Evolutionary conservation across 1,140 invertebrate species (phyloP).

Genomic region (Drosophila bifasciata): DNA sequence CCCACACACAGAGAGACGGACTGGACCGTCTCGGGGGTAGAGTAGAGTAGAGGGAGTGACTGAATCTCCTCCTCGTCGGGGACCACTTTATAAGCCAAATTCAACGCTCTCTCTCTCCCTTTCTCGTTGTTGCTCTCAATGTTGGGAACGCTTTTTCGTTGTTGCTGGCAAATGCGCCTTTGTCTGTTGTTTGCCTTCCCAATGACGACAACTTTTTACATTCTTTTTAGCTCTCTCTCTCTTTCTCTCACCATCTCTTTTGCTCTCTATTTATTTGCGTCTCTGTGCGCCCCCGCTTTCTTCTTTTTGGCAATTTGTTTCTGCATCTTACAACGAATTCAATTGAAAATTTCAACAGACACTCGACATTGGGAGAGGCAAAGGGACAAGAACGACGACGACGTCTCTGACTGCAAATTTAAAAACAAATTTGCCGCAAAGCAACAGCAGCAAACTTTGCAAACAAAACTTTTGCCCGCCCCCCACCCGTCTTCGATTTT

Average conservation of each 20-base stretch:
- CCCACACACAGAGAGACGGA: conserved; percentile 18
- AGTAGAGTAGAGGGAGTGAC: conserved; percentile 3
- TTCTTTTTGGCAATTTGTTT: conserved; percentile 73
- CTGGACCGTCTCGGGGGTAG: conserved; percentile 6
- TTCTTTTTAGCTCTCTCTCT: conserved; percentile 6
- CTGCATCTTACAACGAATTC: conserved; percentile 74
- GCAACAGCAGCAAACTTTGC: conserved; percentile 57
- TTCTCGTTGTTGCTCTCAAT: conserved; percentile 4
- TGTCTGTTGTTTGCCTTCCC: conserved; percentile 68
- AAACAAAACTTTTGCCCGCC: conserved; percentile 41
- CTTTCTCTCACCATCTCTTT: not conserved
- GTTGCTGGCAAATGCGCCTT: conserved; percentile 50
- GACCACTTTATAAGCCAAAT: conserved; percentile 78
- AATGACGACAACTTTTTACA: conserved; percentile 40
- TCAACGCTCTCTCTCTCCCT: conserved; percentile 24
- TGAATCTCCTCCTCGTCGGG: conserved; percentile 26
- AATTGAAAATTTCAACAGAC: conserved; percentile 75
- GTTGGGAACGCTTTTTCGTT: conserved; percentile 11
- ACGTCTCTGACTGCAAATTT: conserved; percentile 59
- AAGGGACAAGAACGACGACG: not conserved
- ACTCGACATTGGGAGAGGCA: conserved; percentile 24
- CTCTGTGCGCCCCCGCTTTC: conserved; percentile 5
- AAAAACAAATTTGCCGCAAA: conserved; percentile 79
- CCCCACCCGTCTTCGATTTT: conserved; percentile 49
- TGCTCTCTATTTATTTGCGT: too few relatives aligned